Evolutionary conservation across 2,888 invertebrate genomes (phyloP), one percentile per base, ranked within the genome.

Genomic region (Corbicula japonica): DNA sequence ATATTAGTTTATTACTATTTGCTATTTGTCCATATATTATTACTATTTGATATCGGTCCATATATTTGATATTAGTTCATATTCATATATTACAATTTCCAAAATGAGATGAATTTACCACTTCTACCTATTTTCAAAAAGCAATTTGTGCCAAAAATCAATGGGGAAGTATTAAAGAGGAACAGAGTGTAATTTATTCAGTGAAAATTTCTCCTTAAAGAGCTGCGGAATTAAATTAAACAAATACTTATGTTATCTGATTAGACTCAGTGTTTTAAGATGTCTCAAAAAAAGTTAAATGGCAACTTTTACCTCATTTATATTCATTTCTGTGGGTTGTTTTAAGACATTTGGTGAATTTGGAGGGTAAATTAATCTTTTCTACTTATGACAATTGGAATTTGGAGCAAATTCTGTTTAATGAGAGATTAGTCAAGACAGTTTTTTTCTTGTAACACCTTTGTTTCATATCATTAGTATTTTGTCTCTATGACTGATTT

Each of bases 191-290:
- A 35, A 61, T 60, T 70, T 34, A 50, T 60, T 52, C 6, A 35
- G 26, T 4, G 50, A 60, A 61, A 70, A 61, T 61, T 60, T 48
- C 61, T 50, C 38, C 61, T 38, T 70, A 28, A 70, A 70, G n/a
- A 30, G 70, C 21, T 52, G 48, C 61, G 38, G 35, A 48, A 70
- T 70, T 52, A 52, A 46, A 32, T 61, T 70, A 35, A 30, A 52
- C 70, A 61, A 70, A 52, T 23, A 44, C n/a, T 32, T 38, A 34
- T 8, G 23, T 52, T 48, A 70, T 61, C 70, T 58, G 30, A 61
- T 61, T 32, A 61, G 32, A 50, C 61, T 6, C 15, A 23, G 35
- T 35, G 63, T 63, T 63, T 63, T 50, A 26, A 46, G 34, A 32
- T 50, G 63, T 63, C 34, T 63, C 34, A 50, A 50, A 63, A 63